Conservation (phyloP, 92 coral and sea anemone genomes). For the Zoanthus sansibaricus region DNA sequence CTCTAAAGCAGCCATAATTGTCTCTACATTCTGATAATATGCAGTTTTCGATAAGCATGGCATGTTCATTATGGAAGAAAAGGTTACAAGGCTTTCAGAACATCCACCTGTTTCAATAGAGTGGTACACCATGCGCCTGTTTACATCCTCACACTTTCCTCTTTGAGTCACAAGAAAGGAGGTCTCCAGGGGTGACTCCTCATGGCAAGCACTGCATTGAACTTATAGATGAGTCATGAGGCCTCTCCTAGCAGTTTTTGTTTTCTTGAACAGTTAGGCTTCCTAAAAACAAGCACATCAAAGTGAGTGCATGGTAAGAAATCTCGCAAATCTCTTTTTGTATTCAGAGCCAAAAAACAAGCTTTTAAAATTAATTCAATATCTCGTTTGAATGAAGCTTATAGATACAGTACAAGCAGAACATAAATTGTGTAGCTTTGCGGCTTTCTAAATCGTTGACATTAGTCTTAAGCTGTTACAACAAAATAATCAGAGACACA, state of each 20-base stretch:
- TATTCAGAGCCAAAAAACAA: slow-evolving; percentile 34
- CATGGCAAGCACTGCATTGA: slow-evolving; percentile 55
- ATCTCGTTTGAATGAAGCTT: slow-evolving; percentile 36
- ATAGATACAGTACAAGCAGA: slow-evolving; percentile 34
- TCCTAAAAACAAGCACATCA: slow-evolving; percentile 41
- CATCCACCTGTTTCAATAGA: slow-evolving; percentile 56
- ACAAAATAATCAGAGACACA: slow-evolving; percentile 21
- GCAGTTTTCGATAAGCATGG: slow-evolving; percentile 42
- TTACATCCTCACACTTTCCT: slow-evolving; percentile 43
- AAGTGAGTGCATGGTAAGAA: slow-evolving; percentile 25
- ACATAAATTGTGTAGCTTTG: slow-evolving; percentile 38
- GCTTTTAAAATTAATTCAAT: slow-evolving; percentile 22
- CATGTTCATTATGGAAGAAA: slow-evolving; percentile 66
- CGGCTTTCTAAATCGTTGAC: slow-evolving; percentile 31
- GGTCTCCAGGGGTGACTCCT: slow-evolving; percentile 38
- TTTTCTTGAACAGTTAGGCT: slow-evolving; percentile 48
- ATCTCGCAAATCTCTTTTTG: slow-evolving; percentile 27
- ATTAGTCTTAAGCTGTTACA: slow-evolving; percentile 23
- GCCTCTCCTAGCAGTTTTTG: slow-evolving; percentile 52
- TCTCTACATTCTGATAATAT: slow-evolving; percentile 46
- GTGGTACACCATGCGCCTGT: slow-evolving; percentile 50
- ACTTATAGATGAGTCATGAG: slow-evolving; percentile 56
- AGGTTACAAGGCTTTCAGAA: slow-evolving; percentile 64
- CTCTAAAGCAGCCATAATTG: slow-evolving; percentile 40
- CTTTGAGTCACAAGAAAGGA: slow-evolving; percentile 43